These are phyloP conservation scores for Malurus elegans DNA, from an alignment of 2,113 vertebrate species.

Conservation along the genomic window DNA sequence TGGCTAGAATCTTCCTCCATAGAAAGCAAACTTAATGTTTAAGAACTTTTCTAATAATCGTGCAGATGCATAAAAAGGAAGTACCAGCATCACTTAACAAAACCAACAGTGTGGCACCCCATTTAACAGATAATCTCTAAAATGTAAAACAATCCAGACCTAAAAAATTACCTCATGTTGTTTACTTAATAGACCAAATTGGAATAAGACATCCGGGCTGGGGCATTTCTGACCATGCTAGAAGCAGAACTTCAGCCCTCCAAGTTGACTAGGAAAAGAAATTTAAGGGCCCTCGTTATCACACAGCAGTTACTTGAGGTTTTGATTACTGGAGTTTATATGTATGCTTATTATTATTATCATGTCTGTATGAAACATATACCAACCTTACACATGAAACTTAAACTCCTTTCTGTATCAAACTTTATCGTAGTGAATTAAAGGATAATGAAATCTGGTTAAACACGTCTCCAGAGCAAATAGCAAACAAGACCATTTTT, in stretches of 20 bases:
- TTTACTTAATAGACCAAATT: not conserved
- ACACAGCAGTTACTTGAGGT: not conserved
- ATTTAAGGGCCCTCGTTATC: not conserved
- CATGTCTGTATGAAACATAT: not conserved
- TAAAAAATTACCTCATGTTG: not conserved
- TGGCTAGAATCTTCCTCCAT: not conserved
- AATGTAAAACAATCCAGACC: not conserved
- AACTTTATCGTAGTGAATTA: not conserved
- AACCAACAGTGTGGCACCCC: not conserved
- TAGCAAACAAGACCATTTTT: not conserved
- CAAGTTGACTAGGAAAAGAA: not conserved
- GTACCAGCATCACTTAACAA: not conserved
- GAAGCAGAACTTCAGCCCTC: not conserved
- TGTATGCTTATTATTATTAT: not conserved
- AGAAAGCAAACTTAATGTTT: not conserved
- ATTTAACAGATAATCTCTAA: not conserved
- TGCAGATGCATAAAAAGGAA: not conserved
- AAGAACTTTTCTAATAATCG: not conserved
- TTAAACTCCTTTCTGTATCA: not conserved
- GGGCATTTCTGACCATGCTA: not conserved
- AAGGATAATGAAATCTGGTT: not conserved
- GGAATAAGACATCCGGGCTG: not conserved
- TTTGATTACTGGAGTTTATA: not conserved
- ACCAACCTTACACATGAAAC: not conserved
- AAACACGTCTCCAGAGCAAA: not conserved